Evolutionary conservation across 2,888 invertebrate species (phyloP), one percentile per base, ranked within the genome.

Genomic region (Eudemis profundana): DNA sequence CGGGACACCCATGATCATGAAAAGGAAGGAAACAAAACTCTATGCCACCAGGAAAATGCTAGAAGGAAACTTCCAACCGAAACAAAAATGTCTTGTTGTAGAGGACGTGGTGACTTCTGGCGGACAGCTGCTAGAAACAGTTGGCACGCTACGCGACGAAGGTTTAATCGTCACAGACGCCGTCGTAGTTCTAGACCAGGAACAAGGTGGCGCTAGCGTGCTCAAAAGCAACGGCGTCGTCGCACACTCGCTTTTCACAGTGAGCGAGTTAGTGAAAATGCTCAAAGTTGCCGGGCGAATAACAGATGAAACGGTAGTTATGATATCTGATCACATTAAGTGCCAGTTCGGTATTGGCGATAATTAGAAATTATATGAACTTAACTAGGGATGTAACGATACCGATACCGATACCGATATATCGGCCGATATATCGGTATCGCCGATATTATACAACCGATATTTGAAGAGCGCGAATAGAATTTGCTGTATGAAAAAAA

Each of bases 31-130:
- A 93, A 95, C 96, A 0, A 99, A 99, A 89, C 93, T 94, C 4
- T 98, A 99, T 84, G 99, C 98, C 0, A 99, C 98, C 0, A 98
- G 97, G 86, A 98, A 98, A 84, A 89, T 98, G 61, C 95, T 99
- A 15, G 99, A 99, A 92, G 99, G 99, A 8, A 92, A 94, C 47
- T 98, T 94, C 69, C 72, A 81, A 56, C 73, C 75, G 53, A 81
- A 85, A 61, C 96, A 98, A 75, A 94, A 86, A 1, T 98, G 98
- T 78, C 87, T 99, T 0, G 96, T 99, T 44, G 94, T 99, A 2
- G 99, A 99, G 85, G 99, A 99, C 87, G 98, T 99, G 53, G 95
- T 97, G 69, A 96, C 97, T 49, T 98, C 97, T 79, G 99, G 99
- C 19, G 95, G 96, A n/a, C n/a, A n/a, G n/a, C n/a, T 99, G 61